These are phyloP conservation scores for Myiagra hebetior DNA, from an alignment of 2,113 vertebrate genomes.

Conservation along the genomic window DNA sequence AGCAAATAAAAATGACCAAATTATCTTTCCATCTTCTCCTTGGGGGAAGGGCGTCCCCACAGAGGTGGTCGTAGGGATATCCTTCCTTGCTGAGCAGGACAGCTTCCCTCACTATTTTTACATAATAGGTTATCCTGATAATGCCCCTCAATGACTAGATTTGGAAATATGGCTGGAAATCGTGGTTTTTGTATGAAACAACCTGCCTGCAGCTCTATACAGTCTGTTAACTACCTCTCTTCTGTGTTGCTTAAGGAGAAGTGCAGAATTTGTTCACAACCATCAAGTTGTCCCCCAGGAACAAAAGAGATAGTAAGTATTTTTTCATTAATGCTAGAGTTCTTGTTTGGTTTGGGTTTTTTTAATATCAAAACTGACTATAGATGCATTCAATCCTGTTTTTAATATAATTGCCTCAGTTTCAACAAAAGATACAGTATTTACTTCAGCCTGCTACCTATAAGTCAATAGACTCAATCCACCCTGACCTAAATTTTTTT, in stretches of 20 bases:
- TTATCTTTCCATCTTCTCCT: neutral
- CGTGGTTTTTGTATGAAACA: neutral
- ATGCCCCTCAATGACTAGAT: neutral
- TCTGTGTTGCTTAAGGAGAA: slow-evolving; percentile 66
- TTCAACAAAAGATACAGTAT: neutral
- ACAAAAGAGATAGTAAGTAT: slow-evolving; percentile 70
- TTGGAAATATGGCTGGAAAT: neutral
- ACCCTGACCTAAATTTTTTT: neutral
- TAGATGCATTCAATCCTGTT: neutral
- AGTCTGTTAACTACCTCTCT: neutral
- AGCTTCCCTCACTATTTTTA: neutral
- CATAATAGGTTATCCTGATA: neutral
- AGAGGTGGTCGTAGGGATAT: rapidly evolving
- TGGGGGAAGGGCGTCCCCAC: too few species aligned
- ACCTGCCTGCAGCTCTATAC: neutral
- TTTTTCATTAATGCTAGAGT: neutral
- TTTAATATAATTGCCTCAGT: neutral
- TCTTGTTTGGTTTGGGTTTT: neutral
- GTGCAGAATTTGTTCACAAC: slow-evolving; percentile 58
- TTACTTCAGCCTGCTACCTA: neutral
- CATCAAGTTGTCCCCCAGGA: slow-evolving; percentile 72
- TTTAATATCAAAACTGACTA: neutral
- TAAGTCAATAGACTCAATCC: neutral
- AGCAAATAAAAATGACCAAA: neutral
- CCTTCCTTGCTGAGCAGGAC: neutral